A percentile compares a stretch with the other conserved stretches of the same genome.
Conservation (phyloP, 1,140 invertebrate genomes). For the Protaetia brevitarsis region DNA sequence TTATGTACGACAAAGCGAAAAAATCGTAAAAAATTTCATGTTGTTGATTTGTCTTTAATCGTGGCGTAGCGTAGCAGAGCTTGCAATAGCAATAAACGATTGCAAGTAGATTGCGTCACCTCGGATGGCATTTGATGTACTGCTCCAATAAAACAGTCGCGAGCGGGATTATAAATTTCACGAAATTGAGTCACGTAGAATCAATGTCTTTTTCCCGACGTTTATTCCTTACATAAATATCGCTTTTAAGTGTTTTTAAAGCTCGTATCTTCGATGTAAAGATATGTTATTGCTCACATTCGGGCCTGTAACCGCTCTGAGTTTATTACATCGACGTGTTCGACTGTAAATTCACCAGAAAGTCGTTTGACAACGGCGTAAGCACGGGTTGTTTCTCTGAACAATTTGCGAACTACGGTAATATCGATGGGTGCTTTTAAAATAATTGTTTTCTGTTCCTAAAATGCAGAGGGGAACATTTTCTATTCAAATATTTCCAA, state of each 20-base stretch:
- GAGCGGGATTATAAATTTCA: not conserved
- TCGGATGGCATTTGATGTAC: not conserved
- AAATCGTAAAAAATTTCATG: not conserved
- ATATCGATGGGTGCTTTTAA: too few species aligned
- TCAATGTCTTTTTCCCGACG: not conserved
- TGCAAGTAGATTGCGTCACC: not conserved
- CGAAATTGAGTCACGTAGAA: not conserved
- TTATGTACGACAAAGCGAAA: not conserved
- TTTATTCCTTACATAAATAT: constrained; percentile 15
- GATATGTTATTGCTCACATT: not conserved
- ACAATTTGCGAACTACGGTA: not conserved
- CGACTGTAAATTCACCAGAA: not conserved
- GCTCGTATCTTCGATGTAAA: constrained; percentile 3
- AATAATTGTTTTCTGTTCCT: too few species aligned
- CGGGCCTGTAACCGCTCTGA: not conserved
- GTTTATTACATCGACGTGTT: not conserved
- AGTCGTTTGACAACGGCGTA: not conserved
- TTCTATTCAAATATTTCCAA: too few species aligned
- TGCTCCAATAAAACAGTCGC: not conserved
- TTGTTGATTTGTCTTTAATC: not conserved
- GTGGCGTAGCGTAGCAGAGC: not conserved
- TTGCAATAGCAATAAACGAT: not conserved
- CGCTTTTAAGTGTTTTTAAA: constrained; percentile 12
- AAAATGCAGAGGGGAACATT: too few species aligned
- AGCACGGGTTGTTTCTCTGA: not conserved